Evolutionary conservation across 2,113 vertebrate genomes (phyloP), one percentile per base, ranked within the genome.

Genomic region (Laterallus jamaicensis): DNA sequence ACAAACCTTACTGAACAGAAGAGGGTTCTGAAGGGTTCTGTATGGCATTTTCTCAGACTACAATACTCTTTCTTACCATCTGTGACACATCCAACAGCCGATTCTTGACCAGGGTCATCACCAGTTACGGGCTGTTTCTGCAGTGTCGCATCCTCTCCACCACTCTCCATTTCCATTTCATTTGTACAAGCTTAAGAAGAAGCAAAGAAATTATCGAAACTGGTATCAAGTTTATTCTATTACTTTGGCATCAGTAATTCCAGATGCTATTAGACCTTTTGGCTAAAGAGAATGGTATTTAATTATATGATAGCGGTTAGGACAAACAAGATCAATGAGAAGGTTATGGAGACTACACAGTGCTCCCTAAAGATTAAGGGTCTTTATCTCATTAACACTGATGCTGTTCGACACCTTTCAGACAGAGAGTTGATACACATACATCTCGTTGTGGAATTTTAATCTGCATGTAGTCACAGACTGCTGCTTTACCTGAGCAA

Each of bases 161-260:
- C 54, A 58, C 91, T 86, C 88, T 97, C 98, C 70, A 97, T 86
- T 94, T 98, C 98, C 95, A 98, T 97, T 92, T 98, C 98, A 70
- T 59, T 95, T 96, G 95, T 87, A 93, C 94, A 98, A 97, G 97
- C 98, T 98, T 91, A 95, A 94, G 55, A 86, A 91, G 54, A 97
- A 92, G 71, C 25, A 97, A 92, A 58, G 55, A 74, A 89, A 69
- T 87, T 56, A 92, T 55, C 59, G 93, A 44, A 86, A 85, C 52
- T 39, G 20, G 6, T 67, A 37, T 3, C 9, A 28, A 16, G 15
- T 75, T 92, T 90, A 58, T 62, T 93, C 67, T 52, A 37, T 37
- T 60, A 73, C 28, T 80, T 31, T 37, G 67, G 12, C 35, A 91
- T 67, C 58, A 77, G 24, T 44, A 76, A 47, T 17, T 89, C 37